Evolutionary conservation across 1,140 invertebrate species (phyloP).

Genomic region (Calephelis virginiensis): DNA sequence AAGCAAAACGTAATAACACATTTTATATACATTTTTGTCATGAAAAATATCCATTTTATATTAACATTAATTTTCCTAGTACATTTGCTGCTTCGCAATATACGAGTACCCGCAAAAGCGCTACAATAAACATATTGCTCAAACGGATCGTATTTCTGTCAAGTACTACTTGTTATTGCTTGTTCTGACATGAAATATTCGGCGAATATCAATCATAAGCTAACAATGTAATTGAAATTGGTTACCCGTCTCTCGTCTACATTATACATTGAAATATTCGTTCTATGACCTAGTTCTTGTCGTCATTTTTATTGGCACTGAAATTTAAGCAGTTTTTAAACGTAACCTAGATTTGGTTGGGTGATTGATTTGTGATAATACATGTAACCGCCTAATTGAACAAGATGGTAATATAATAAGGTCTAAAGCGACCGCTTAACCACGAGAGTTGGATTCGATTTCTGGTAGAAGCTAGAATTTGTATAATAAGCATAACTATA

Average conservation of each 20-base stretch:
- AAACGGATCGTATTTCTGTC: constrained; percentile 55
- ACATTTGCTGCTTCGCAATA: constrained; percentile 29
- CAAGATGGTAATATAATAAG: no score
- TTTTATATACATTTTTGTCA: constrained; percentile 10
- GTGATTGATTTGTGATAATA: no score
- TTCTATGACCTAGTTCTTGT: constrained; percentile 3
- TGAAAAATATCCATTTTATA: constrained; percentile 18
- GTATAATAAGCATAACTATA: no score
- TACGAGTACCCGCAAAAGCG: constrained; percentile 41
- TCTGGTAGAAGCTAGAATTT: no score
- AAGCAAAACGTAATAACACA: constrained; percentile 9
- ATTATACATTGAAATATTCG: constrained; percentile 23
- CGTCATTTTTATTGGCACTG: constrained; percentile 3
- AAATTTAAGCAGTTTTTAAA: no score
- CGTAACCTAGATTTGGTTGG: neutral
- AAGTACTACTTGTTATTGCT: constrained; percentile 44
- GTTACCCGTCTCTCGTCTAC: constrained; percentile 18
- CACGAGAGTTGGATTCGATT: no score
- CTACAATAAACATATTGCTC: constrained; percentile 50
- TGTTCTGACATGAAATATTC: constrained; percentile 42
- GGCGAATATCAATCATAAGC: constrained; percentile 33
- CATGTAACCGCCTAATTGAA: no score
- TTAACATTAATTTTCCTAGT: constrained; percentile 12
- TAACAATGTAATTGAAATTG: constrained; percentile 27
- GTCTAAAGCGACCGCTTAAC: no score